These are phyloP conservation scores for Orthosia gracilis DNA, from an alignment of 2,888 invertebrate genomes.

Conservation along the genomic window DNA sequence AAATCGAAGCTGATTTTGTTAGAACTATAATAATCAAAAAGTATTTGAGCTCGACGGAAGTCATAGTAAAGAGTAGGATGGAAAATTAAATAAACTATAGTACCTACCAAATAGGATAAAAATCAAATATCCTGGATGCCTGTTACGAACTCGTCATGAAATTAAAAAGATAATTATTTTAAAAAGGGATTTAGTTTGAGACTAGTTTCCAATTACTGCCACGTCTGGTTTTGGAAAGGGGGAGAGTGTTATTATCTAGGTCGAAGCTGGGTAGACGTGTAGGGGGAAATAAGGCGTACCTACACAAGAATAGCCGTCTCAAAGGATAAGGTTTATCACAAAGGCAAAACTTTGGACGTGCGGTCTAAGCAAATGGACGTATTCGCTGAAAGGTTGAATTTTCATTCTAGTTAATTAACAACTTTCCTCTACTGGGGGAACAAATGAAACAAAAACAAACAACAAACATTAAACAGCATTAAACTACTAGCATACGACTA, in stretches of 20 bases:
- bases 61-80: no score
- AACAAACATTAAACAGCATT: no score
- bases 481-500: no score
- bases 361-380: not conserved
- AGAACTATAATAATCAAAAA: not conserved
- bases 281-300: not conserved
- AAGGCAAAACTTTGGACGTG: not conserved
- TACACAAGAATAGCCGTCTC: not conserved
- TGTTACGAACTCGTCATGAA: not conserved
- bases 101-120: no score
- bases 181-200: not conserved
- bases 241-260: not conserved
- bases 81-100: not conserved
- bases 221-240: not conserved
- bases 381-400: not conserved
- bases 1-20: not conserved
- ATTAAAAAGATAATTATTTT: not conserved
- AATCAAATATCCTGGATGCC: no score
- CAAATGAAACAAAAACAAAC: no score
- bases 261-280: not conserved
- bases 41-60: not conserved
- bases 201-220: not conserved
- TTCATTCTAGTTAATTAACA: not conserved
- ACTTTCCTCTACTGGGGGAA: not conserved
- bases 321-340: not conserved